phyloP scores from a whole-genome alignment of 2,113 vertebrate species.

The Toxotes chatareus region DNA sequence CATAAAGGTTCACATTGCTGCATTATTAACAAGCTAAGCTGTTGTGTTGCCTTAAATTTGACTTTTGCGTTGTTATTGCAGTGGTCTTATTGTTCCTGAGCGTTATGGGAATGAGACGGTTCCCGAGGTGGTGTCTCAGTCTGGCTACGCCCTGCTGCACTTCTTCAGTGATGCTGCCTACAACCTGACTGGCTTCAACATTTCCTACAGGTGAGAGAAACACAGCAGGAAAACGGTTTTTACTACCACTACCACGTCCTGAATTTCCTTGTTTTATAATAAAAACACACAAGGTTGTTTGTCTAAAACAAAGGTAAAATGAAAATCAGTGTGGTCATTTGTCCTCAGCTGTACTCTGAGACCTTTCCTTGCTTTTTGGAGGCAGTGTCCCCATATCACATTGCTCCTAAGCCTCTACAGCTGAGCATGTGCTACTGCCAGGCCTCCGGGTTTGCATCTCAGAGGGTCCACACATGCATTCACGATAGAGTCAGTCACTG shows the following conservation, averaged over 20 bases:
- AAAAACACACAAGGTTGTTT: too few relatives aligned
- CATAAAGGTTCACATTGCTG: too few relatives aligned
- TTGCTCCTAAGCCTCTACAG: constrained; percentile 3
- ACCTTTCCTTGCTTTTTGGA: not conserved
- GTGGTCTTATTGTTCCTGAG: constrained; percentile 96
- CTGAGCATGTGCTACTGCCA: not conserved
- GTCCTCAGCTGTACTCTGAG: not conserved
- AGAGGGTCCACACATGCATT: not conserved
- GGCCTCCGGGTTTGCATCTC: too few relatives aligned
- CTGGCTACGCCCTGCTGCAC: constrained; percentile 93
- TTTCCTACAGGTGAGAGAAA: constrained; percentile 88
- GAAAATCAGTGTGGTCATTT: too few relatives aligned
- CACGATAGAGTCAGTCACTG: not conserved
- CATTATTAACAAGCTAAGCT: too few relatives aligned
- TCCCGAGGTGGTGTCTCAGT: constrained; percentile 93
- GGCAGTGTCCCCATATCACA: not conserved
- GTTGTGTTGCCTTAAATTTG: not conserved
- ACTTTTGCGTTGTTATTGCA: constrained; percentile 60
- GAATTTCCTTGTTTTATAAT: too few relatives aligned
- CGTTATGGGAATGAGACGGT: constrained; percentile 92
- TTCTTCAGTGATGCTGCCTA: constrained; percentile 99
- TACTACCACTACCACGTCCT: too few relatives aligned
- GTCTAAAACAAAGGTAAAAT: too few relatives aligned
- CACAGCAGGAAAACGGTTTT: not conserved
- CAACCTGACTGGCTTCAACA: constrained; percentile 98